Evolutionary conservation across 2,888 invertebrate species (phyloP), one percentile per base, ranked within the genome.

Genomic region (Melieria omissa): DNA sequence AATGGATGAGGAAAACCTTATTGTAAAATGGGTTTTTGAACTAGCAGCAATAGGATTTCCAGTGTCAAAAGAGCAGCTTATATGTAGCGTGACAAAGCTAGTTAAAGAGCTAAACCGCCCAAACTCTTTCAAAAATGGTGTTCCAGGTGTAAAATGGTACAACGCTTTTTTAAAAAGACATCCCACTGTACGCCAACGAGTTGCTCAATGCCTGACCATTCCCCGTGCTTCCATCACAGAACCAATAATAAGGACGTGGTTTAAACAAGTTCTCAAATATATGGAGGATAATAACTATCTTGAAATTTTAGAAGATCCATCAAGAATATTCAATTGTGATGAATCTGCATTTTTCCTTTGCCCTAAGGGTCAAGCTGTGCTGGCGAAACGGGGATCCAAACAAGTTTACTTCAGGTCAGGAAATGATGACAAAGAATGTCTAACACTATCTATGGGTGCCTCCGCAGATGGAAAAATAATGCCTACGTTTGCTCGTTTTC

Each of bases 331-430:
- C 65, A 84, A 85, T 76, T 77, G 76, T n/a, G 86, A 86, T 75
- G 85, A 86, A 74, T 80, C 81, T 29, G 83, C 81, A 3, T 85
- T 86, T 74, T 85, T 78, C 72, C 75, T 86, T 46, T 74, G 75
- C 54, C 85, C 86, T 29, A 85, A 86, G 75, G 77, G 77, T 3
- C 75, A 79, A 14, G 77, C 78, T 66, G 85, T 85, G 16, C 64
- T 86, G 29, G 79, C 62, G 5, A 78, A 74, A 75, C 83, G 80
- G 79, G 83, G 81, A 49, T 78, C 80, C 7, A 82, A 82, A 75
- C 73, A 78, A 49, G 74, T 81, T 16, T 81, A 83, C 63, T 73
- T 60, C 49, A 71, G 69, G 45, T 74, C 76, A 49, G 78, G 76
- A 8, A 70, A 75, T 55, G 78, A 79, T 70, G 81, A 84, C 14